These are phyloP conservation scores for Unio pictorum DNA, from an alignment of 2,888 invertebrate species.

Conservation along the genomic window DNA sequence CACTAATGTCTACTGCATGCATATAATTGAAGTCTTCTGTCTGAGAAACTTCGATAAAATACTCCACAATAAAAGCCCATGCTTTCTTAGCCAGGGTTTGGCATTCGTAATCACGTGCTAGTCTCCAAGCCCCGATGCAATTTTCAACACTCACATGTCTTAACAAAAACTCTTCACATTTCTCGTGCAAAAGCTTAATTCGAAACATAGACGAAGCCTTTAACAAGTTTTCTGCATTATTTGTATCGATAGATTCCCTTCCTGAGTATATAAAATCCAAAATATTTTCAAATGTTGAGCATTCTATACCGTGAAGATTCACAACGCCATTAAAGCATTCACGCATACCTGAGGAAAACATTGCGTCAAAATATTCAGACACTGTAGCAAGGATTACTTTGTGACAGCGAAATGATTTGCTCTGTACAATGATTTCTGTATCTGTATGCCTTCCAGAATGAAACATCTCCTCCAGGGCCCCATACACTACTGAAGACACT, in stretches of 20 bases:
- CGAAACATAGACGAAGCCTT: constrained; percentile 89
- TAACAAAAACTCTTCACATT: constrained; percentile 85
- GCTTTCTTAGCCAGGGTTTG: constrained; percentile 80
- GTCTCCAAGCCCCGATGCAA: constrained; percentile 87
- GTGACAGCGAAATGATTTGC: constrained; percentile 51
- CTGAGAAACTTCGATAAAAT: constrained; percentile 47
- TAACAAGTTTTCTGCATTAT: constrained; percentile 82
- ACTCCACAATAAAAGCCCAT: constrained; percentile 78
- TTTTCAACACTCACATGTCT: constrained; percentile 82
- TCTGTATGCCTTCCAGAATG: constrained; percentile 48
- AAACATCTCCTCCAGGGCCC: constrained; percentile 46
- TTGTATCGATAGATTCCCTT: constrained; percentile 81
- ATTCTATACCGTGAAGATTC: constrained; percentile 73
- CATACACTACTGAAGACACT: constrained; percentile 34
- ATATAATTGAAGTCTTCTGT: constrained; percentile 72
- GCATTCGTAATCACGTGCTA: constrained; percentile 84
- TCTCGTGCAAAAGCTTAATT: constrained; percentile 83
- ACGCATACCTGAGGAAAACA: constrained; percentile 55
- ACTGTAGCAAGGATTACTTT: constrained; percentile 54
- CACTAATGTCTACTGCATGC: constrained; percentile 83
- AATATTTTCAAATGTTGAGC: constrained; percentile 83
- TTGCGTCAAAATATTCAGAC: constrained; percentile 56
- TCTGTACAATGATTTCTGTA: constrained; percentile 44
- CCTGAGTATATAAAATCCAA: constrained; percentile 89
- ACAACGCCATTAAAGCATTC: constrained; percentile 49